Evolutionary conservation across 2,888 invertebrate genomes (phyloP).

Genomic region (Cosmia trapezina): DNA sequence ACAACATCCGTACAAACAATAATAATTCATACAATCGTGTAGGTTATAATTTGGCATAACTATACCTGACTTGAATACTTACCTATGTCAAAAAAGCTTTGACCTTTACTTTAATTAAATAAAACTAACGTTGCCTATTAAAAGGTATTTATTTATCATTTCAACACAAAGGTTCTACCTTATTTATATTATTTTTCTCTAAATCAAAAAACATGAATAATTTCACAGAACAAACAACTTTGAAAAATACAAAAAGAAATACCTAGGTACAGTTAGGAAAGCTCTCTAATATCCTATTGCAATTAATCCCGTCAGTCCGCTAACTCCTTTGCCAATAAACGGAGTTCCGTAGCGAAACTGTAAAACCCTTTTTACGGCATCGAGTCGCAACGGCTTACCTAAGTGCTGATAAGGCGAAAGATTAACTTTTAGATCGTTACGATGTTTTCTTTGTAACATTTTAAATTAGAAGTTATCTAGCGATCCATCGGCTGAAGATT

Average conservation of each 20-base stretch:
- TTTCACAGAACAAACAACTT: not conserved
- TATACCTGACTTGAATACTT: too few species aligned
- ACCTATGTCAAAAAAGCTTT: too few species aligned
- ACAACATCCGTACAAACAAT: not conserved
- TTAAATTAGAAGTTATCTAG: slow-evolving; percentile 39
- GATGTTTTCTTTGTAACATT: slow-evolving; percentile 61
- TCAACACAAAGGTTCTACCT: not conserved
- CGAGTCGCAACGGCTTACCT: slow-evolving; percentile 68
- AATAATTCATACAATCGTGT: not conserved
- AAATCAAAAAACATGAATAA: too few species aligned
- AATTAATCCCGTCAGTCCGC: slow-evolving; percentile 74
- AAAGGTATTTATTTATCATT: not conserved
- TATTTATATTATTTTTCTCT: too few species aligned
- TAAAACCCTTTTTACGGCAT: slow-evolving; percentile 73
- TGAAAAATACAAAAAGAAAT: not conserved
- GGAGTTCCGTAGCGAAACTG: slow-evolving; percentile 71
- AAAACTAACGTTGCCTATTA: not conserved
- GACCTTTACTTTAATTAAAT: not conserved
- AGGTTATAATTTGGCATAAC: not conserved
- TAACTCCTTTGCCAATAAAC: slow-evolving; percentile 81
- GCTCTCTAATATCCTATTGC: slow-evolving; percentile 69
- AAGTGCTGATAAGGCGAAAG: slow-evolving; percentile 73
- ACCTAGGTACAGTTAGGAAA: slow-evolving; percentile 24
- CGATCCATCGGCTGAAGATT: slow-evolving; percentile 7
- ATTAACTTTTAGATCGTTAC: slow-evolving; percentile 69